Conservation (phyloP, 2,888 invertebrate genomes). For the Watsonalla binaria region DNA sequence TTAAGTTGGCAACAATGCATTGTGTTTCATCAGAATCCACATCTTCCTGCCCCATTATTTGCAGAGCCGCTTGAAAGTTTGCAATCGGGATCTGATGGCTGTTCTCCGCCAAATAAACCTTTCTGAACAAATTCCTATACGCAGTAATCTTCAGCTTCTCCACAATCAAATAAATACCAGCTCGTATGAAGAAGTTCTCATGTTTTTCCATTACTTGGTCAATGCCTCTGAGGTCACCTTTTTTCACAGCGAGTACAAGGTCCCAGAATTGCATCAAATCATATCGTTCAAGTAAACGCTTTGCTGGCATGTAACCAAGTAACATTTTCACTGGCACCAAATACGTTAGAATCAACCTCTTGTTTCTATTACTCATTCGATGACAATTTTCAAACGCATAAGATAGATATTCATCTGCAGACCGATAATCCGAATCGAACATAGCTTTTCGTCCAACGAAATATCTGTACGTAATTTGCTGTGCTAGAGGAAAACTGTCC, state of each 20-base stretch:
- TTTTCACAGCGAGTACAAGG: conserved; percentile 91
- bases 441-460: conserved; percentile 98
- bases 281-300: conserved; percentile 89
- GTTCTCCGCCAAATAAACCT: conserved; percentile 87
- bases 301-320: conserved; percentile 95
- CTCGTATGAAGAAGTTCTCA: conserved; percentile 95
- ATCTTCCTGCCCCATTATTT: conserved; percentile 88
- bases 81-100: conserved; percentile 94
- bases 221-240: conserved; percentile 91
- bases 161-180: conserved; percentile 98
- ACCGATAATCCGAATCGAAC: conserved; percentile 97
- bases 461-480: conserved; percentile 97
- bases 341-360: conserved; percentile 94
- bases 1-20: conserved; percentile 97
- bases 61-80: conserved; percentile 89
- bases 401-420: conserved; percentile 94
- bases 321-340: conserved; percentile 98
- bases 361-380: conserved; percentile 88
- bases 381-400: conserved; percentile 97
- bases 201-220: conserved; percentile 91
- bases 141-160: conserved; percentile 97
- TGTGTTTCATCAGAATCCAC: conserved; percentile 96
- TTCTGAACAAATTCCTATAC: conserved; percentile 97
- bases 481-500: conserved; percentile 92
- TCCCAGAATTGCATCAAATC: conserved; percentile 94